Evolutionary conservation across 2,888 invertebrate genomes (phyloP), one percentile per base, ranked within the genome.

Genomic region (Leptinotarsa tumamoca): DNA sequence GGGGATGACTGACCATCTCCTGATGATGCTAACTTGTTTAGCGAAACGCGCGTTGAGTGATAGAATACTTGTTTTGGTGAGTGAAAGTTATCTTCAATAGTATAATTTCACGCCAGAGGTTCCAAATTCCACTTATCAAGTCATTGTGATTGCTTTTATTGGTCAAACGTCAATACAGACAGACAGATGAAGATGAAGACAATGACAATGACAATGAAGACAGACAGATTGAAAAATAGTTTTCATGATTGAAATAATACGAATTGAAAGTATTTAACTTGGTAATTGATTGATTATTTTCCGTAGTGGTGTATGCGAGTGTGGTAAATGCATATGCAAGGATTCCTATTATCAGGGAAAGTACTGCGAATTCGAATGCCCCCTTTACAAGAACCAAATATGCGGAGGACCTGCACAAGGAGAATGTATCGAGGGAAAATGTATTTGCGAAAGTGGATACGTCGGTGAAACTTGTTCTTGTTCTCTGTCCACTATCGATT

Each of bases 301-400:
- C 78, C 79, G 68, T 72, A 83, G 78, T 69, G 93, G 90, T 0
- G 87, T 88, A 1, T 96, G 96, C 86, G 89, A 90, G 21, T 92
- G 92, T 80, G 92, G 91, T 0, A 86, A 86, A 33, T 93, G 93
- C 81, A 85, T 85, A 3, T 93, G 94, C 82, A 79, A 86, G 43
- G 43, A 43, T 43, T 43, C 43, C 43, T 13, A 43, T 10, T 43
- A 83, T 85, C 14, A 86, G 87, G 95, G 95, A 0, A 83, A 90
- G 70, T 94, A 90, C 85, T 97, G 97, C 85, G 91, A 97, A 82
- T 95, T 95, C 86, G 92, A 93, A 84, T 93, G 92, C 84, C 94
- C 94, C 68, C 90, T 89, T 23, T 56, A 58, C 13, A 33, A 72
- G 27, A 61, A 68, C 7, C 66, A 68, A 3, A 78, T 80, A 27